Evolutionary conservation across 1,140 invertebrate species (phyloP).

Genomic region (Nephila pilipes): DNA sequence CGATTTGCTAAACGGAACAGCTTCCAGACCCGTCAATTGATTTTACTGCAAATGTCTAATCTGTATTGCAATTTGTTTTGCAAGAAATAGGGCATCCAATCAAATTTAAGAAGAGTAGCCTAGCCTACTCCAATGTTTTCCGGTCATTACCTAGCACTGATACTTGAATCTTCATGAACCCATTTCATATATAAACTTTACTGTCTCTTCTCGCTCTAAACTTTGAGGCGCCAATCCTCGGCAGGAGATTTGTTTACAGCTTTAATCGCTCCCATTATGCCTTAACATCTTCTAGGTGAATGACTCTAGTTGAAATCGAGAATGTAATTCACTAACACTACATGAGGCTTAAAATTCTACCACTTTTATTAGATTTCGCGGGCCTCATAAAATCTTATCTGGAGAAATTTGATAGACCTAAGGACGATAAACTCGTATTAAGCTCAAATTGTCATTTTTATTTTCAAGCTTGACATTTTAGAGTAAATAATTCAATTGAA

Average conservation of each 20-base stretch:
- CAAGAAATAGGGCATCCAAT: constrained; percentile 1
- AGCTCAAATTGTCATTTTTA: background rate
- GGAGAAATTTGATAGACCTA: background rate
- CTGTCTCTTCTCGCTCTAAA: background rate
- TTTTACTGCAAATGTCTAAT: background rate
- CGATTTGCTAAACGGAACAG: background rate
- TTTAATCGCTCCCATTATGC: constrained; percentile 33
- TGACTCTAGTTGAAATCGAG: constrained; percentile 5
- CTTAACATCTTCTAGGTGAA: constrained; percentile 5
- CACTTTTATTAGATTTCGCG: constrained; percentile 4
- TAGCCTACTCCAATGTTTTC: background rate
- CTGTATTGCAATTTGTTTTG: background rate
- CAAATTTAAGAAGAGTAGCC: background rate
- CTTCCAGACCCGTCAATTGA: background rate
- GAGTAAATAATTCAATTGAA: background rate
- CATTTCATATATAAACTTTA: background rate
- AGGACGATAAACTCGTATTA: constrained; percentile 10
- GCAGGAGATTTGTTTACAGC: constrained; percentile 41
- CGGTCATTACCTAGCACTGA: background rate
- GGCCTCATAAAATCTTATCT: constrained; percentile 21
- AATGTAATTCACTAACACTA: background rate
- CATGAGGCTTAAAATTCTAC: background rate
- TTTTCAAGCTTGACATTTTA: background rate
- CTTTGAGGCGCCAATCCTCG: constrained; percentile 22
- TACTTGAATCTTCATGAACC: background rate